Evolutionary conservation across 2,888 invertebrate genomes (phyloP), one percentile per base, ranked within the genome.

Genomic region (Agrilus cyanescens): DNA sequence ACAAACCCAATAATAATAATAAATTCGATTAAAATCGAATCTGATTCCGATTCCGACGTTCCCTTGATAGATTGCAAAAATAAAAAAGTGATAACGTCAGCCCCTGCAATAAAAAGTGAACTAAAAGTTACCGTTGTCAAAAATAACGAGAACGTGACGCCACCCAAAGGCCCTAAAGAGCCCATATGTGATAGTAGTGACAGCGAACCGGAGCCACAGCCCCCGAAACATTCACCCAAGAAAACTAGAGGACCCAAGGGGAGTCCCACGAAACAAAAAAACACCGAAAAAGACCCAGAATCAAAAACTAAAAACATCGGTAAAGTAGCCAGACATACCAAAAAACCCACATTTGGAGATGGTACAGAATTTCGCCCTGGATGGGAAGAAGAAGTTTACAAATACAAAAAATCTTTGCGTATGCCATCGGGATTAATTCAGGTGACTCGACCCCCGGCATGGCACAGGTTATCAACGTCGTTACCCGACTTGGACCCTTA

Each of bases 341-440:
- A 61, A 25, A 80, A 80, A 60, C 74, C 78, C n/a, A 68, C 72
- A 29, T 80, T 79, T 57, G 82, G 81, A 4, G 79, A 80, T 59
- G 80, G 80, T 29, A 78, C 79, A 33, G 79, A 80, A 57, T 83
- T 84, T 56, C 74, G 78, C 52, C 84, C 85, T 0, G 84, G 85
- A 1, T 86, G 85, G 85, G 85, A 85, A 65, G 82, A 86, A 58
- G 87, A 87, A 57, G 74, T 88, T 13, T 86, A 83, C 57, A 80
- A 78, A 53, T 89, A 82, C 58, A 89, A 89, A 61, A 75, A 84
- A 52, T 84, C 87, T 1, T 66, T 88, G 13, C 76, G 88, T 53
- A 85, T 89, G 76, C 88, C 89, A 2, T 74, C 82, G 30, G 77
- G 82, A 53, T 70, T 89, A 39, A 89, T 89, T 51, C 84, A 82